Evolutionary conservation across 1,140 invertebrate species (phyloP), one percentile per base, ranked within the genome.

Genomic region (Telenomus remus): DNA sequence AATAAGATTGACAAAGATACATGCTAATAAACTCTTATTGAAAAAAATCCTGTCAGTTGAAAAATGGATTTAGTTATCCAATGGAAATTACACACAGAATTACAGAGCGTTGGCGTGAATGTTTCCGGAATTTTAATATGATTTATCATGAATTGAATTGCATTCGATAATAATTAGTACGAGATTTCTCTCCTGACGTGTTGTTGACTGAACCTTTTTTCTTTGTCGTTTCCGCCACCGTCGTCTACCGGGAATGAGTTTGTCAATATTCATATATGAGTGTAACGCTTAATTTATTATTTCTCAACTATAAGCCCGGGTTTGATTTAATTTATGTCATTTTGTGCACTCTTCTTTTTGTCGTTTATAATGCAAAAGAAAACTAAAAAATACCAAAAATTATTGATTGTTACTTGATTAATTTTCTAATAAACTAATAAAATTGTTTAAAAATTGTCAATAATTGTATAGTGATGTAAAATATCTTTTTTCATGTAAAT

Each of bases 21-120:
- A 49, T 39, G 53, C 59, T 71, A 61, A 61, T 61, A 56, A 71
- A 71, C 50, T 56, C 48, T 71, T 71, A 70, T 49, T 44, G 66
- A 55, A 71, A 70, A 70, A 63, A 56, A 56, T 27, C 57, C 50
- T 63, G 68, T 61, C 68, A 63, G 55, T 60, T 16, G 64, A n/a
- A 37, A 51, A 27, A 43, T 39, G 42, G 15, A 55, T 61, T 60
- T 55, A 60, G 54, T 68, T 69, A 68, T 68, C 59, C 39, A 11
- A 7, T 6, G 33, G 13, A 53, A 68, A 68, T 68, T 57, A 51
- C 57, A 57, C 51, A 59, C 51, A 15, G 13, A 56, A 47, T 19
- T 19, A 47, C 39, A 48, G 51, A 53, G 37, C 35, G 56, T 51
- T 46, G 19, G 19, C 44, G 44, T 16, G 14, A 34, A n/a, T n/a